Percentiles rank a stretch among this genome's conserved stretches.
phyloP scores from a whole-genome alignment of 2,888 invertebrate species.

The Formica aserva region DNA sequence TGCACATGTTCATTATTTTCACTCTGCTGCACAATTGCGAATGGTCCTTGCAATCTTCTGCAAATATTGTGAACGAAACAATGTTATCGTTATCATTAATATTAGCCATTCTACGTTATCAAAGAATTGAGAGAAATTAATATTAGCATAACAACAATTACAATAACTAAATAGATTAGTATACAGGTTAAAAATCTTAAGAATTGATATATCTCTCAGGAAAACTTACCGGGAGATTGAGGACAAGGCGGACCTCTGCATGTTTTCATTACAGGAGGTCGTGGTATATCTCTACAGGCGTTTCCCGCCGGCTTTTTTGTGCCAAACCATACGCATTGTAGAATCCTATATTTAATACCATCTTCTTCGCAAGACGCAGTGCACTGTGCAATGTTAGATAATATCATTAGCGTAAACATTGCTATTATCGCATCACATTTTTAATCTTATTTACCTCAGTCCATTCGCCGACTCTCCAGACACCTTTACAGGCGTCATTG shows the following conservation, averaged over 20 bases:
- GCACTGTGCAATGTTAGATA: constrained; percentile 88
- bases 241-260: constrained; percentile 92
- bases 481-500: constrained; percentile 93
- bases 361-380: constrained; percentile 93
- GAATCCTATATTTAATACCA: constrained; percentile 94
- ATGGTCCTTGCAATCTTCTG: constrained; percentile 92
- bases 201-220: constrained; percentile 51
- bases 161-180: neutral
- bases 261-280: constrained; percentile 92
- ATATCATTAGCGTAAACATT: neutral
- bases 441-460: constrained; percentile 90
- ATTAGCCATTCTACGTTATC: neutral
- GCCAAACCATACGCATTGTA: constrained; percentile 97
- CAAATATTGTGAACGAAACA: constrained; percentile 62
- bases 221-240: constrained; percentile 80
- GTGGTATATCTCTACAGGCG: constrained; percentile 92
- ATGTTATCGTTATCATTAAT: neutral
- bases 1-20: constrained; percentile 95
- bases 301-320: constrained; percentile 94
- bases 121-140: neutral
- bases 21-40: constrained; percentile 96
- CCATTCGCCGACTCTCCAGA: constrained; percentile 97
- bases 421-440: neutral
- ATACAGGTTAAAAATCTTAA: neutral
- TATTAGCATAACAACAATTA: neutral